phyloP scores from a whole-genome alignment of 2,888 invertebrate genomes.

The Colostygia pectinataria region DNA sequence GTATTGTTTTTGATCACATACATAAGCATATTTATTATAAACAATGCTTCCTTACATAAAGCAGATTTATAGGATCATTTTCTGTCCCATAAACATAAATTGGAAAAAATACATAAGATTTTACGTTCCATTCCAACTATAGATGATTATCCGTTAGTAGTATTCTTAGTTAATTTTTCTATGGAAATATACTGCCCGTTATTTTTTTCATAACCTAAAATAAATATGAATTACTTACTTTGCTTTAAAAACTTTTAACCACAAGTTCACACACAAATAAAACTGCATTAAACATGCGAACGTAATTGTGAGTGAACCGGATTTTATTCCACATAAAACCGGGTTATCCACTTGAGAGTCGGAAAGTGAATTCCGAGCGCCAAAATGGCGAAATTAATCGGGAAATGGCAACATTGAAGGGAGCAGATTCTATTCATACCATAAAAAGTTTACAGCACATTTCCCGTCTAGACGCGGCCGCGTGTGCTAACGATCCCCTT shows the following conservation, averaged over 20 bases:
- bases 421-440: conserved; percentile 52
- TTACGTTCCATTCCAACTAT: too few species aligned
- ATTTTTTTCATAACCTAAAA: too few species aligned
- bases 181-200: too few species aligned
- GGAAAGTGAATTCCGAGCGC: conserved; percentile 18
- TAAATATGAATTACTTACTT: too few species aligned
- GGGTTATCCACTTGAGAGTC: conserved; percentile 17
- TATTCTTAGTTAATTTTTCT: too few species aligned
- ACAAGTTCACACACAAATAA: not conserved
- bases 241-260: not conserved
- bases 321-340: conserved; percentile 15
- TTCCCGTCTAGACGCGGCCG: conserved; percentile 68
- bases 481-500: conserved; percentile 55
- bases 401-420: conserved; percentile 24
- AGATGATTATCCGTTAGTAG: too few species aligned
- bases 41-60: too few species aligned
- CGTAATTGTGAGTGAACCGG: conserved; percentile 21
- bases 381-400: conserved; percentile 27
- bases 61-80: too few species aligned
- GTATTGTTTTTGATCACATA: too few species aligned
- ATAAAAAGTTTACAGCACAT: conserved; percentile 56
- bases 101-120: too few species aligned
- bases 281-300: conserved; percentile 12
- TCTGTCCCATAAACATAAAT: too few species aligned
- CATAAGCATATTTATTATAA: too few species aligned